A percentile compares a stretch with the other conserved stretches of the same genome.
Evolutionary conservation across 1,140 invertebrate genomes (phyloP).

Genomic region (Pygmarrhopalites habei): DNA sequence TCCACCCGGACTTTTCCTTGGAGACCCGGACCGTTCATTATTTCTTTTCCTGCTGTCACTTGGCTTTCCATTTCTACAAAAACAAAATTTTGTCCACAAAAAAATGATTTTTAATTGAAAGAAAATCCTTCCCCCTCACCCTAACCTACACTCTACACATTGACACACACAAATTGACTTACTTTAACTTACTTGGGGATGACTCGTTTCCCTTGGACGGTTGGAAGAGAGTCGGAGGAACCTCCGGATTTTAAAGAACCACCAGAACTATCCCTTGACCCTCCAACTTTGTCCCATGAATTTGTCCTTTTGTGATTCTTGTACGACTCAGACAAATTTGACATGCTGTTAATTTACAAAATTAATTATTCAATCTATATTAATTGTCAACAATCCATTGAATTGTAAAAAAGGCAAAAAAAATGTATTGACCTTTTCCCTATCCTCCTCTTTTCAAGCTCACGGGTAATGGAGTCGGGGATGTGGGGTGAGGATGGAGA

Average conservation of each 20-base stretch:
- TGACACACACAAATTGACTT: neutral
- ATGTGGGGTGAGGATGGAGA: constrained; percentile 41
- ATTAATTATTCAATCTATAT: neutral
- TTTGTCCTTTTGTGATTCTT: constrained; percentile 46
- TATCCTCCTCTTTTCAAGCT: constrained; percentile 54
- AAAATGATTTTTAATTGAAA: neutral
- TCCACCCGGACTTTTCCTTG: constrained; percentile 11
- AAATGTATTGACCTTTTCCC: constrained; percentile 43
- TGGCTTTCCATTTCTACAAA: constrained; percentile 17
- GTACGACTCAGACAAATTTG: constrained; percentile 46
- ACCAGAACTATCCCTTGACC: constrained; percentile 38
- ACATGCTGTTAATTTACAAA: constrained; percentile 37
- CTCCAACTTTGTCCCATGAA: constrained; percentile 46
- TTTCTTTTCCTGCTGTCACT: constrained; percentile 2
- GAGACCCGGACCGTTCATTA: constrained; percentile 26
- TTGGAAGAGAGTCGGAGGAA: constrained; percentile 38
- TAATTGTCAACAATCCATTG: no score
- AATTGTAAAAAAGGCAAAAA: neutral
- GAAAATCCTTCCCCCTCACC: neutral
- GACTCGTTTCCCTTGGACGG: constrained; percentile 38
- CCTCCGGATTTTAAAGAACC: constrained; percentile 39
- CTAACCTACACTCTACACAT: neutral
- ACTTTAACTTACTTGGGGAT: constrained; percentile 33
- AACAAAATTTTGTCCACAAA: neutral
- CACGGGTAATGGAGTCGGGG: constrained; percentile 53